These are phyloP conservation scores for Rhombomys opimus DNA, from an alignment of 2,113 vertebrate genomes.

Conservation along the genomic window DNA sequence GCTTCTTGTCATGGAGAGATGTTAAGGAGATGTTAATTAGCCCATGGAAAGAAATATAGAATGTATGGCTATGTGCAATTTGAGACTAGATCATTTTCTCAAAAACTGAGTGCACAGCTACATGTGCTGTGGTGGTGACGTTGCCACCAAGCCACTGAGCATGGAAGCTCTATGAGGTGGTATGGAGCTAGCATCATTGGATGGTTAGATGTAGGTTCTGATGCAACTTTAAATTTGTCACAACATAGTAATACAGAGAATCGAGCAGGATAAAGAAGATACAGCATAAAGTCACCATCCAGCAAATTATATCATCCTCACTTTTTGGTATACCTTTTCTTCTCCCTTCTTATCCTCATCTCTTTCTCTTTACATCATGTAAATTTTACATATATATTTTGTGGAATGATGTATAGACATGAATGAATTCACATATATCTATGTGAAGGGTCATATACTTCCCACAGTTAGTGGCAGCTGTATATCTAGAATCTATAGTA, in stretches of 20 bases:
- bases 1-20: slow-evolving; percentile 26
- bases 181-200: background rate
- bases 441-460: background rate
- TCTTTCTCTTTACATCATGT: background rate
- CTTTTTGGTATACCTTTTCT: background rate
- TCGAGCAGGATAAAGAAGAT: slow-evolving; percentile 29
- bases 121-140: background rate
- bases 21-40: slow-evolving; percentile 62
- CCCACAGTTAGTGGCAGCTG: background rate
- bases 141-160: background rate
- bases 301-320: background rate
- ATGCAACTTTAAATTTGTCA: slow-evolving; percentile 47
- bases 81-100: slow-evolving; percentile 60
- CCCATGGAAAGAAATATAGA: slow-evolving; percentile 54
- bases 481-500: background rate
- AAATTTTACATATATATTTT: background rate
- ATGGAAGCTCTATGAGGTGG: background rate
- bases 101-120: slow-evolving; percentile 30
- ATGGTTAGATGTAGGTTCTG: background rate
- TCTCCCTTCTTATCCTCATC: slow-evolving; percentile 1
- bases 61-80: slow-evolving; percentile 45
- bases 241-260: slow-evolving; percentile 13
- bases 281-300: slow-evolving; percentile 8
- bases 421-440: background rate
- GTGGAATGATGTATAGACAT: background rate